Evolutionary conservation across 2,113 vertebrate genomes (phyloP).

Genomic region (Trochalopteron elliotii): DNA sequence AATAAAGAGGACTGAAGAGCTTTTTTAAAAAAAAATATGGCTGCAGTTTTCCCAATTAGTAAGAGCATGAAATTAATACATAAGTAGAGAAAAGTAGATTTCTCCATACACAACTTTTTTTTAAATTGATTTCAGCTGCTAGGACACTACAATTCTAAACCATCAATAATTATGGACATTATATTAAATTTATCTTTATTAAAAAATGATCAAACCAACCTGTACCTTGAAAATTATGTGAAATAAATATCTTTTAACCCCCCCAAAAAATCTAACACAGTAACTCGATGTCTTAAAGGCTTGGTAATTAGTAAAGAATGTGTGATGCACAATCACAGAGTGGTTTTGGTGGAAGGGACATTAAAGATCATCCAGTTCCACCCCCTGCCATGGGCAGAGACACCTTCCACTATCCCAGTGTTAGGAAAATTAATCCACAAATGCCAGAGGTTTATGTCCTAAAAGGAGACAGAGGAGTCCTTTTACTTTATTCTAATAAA

Average conservation of each 20-base stretch:
- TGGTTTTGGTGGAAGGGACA: not conserved
- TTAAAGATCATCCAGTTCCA: accelerated
- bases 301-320: not conserved
- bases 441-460: no score
- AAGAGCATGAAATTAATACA: not conserved
- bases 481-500: no score
- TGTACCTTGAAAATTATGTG: not conserved
- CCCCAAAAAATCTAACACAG: not conserved
- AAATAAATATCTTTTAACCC: not conserved
- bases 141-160: not conserved
- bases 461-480: no score
- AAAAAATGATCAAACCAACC: not conserved
- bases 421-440: no score
- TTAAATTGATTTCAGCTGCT: not conserved
- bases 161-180: not conserved
- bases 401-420: not conserved
- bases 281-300: not conserved
- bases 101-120: not conserved
- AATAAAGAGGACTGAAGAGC: not conserved
- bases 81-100: not conserved
- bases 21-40: not conserved
- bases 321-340: not conserved
- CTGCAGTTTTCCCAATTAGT: not conserved
- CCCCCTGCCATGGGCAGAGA: not conserved
- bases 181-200: not conserved